phyloP scores from a whole-genome alignment of 2,113 vertebrate species.

The Oxygymnocypris stewartii region DNA sequence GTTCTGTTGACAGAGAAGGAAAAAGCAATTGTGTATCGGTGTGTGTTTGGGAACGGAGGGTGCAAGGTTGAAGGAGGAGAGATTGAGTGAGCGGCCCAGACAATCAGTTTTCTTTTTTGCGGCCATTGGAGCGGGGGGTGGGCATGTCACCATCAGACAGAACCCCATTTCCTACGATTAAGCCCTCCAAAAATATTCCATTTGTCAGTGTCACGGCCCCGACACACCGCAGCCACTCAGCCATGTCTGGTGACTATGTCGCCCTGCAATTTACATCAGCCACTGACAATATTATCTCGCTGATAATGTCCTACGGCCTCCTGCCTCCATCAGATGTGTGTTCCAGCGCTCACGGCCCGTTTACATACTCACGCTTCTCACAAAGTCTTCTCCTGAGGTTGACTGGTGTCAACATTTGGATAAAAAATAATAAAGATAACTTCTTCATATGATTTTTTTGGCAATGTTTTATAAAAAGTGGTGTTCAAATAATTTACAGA shows the following conservation, averaged over 20 bases:
- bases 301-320: slow-evolving; percentile 77
- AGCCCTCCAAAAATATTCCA: slow-evolving; percentile 91
- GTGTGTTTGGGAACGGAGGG: background rate
- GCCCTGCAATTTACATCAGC: slow-evolving; percentile 86
- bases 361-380: background rate
- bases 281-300: slow-evolving; percentile 77
- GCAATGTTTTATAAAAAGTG: background rate
- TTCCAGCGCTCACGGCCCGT: background rate
- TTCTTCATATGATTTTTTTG: background rate
- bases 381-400: background rate
- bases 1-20: background rate
- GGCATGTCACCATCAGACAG: slow-evolving; percentile 85
- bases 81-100: slow-evolving; percentile 52
- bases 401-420: background rate
- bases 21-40: slow-evolving; percentile 7
- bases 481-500: background rate
- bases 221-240: slow-evolving; percentile 78
- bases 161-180: slow-evolving; percentile 93
- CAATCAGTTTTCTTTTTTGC: slow-evolving; percentile 85
- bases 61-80: slow-evolving; percentile 51
- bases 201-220: slow-evolving; percentile 89
- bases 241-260: slow-evolving; percentile 89
- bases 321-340: background rate
- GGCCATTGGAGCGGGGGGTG: slow-evolving; percentile 80
- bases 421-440: background rate